Conservation (phyloP, 2,113 vertebrate species). For the Leiothrix lutea region DNA sequence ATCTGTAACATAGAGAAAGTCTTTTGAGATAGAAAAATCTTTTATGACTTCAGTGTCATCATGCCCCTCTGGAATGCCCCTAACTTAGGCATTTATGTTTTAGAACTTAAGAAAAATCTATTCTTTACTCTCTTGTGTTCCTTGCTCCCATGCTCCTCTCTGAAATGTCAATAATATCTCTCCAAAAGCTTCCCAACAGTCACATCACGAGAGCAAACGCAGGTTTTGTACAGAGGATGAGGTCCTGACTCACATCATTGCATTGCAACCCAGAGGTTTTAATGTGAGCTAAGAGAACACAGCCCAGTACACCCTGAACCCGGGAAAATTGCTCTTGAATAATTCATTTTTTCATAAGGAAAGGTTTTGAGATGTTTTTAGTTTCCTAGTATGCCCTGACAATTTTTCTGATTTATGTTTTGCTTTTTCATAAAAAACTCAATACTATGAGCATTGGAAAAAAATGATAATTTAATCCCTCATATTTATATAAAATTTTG, state of each 20-base stretch:
- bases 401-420: neutral
- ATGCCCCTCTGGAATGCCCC: neutral
- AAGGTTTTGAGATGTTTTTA: neutral
- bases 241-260: neutral
- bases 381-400: neutral
- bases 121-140: neutral
- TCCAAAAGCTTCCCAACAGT: neutral
- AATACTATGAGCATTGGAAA: neutral
- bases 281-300: neutral
- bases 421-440: neutral
- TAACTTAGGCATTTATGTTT: neutral
- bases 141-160: neutral
- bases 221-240: neutral
- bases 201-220: neutral
- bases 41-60: neutral
- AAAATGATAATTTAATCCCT: neutral
- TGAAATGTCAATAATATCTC: neutral
- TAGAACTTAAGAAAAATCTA: neutral
- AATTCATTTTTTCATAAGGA: slow-evolving; percentile 44
- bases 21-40: neutral
- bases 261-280: neutral
- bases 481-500: neutral
- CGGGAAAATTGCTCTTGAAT: slow-evolving; percentile 21
- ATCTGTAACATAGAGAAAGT: neutral
- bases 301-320: neutral